phyloP scores from a whole-genome alignment of 1,140 invertebrate species.

The Wasmannia auropunctata region DNA sequence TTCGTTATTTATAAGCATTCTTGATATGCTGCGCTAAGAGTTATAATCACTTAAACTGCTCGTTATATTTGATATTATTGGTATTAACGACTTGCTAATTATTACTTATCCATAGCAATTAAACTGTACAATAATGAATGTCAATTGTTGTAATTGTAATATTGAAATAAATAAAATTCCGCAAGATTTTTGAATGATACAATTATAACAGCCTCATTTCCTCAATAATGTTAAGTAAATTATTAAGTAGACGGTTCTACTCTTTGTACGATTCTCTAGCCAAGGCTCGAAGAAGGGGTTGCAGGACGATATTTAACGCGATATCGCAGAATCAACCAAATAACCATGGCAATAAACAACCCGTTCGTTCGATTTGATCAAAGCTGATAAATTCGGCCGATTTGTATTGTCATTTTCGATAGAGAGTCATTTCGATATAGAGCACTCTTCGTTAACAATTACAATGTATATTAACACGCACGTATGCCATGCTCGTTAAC shows the following conservation, averaged over 20 bases:
- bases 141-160: not conserved
- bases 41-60: too few species aligned
- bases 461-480: conserved; percentile 41
- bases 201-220: not conserved
- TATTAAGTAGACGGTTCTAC: not conserved
- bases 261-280: not conserved
- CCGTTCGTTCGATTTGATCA: not conserved
- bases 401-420: conserved; percentile 17
- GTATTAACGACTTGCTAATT: not conserved
- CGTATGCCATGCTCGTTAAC: conserved; percentile 31
- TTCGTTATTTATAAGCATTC: not conserved
- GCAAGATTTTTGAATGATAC: not conserved
- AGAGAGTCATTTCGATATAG: not conserved
- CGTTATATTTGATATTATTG: not conserved
- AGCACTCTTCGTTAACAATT: conserved; percentile 51
- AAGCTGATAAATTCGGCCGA: conserved; percentile 20
- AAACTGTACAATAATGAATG: not conserved
- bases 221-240: not conserved
- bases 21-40: not conserved
- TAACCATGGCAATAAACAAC: conserved; percentile 21
- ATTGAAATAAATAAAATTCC: not conserved
- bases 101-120: not conserved
- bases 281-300: not conserved
- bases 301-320: not conserved
- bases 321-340: not conserved